A percentile compares a stretch with the other conserved stretches of the same genome.
Conservation (phyloP, 2,888 invertebrate species). For the Caenorhabditis doughertyi region DNA sequence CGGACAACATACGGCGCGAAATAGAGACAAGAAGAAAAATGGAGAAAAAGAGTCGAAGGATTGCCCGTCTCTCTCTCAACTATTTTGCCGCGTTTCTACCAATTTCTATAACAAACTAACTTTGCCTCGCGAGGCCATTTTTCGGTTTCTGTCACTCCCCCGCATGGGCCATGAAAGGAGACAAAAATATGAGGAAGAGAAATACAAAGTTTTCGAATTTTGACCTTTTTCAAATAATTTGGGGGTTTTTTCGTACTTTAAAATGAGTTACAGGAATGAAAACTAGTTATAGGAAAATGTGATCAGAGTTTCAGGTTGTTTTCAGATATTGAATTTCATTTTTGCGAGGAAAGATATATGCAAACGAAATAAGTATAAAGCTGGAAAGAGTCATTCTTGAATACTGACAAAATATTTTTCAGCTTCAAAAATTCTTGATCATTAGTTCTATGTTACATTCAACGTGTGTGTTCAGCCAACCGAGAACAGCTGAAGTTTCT, state of each 20-base stretch:
- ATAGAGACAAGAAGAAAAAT: slow-evolving; percentile 4
- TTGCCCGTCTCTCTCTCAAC: slow-evolving; percentile 3
- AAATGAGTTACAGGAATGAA: too few species aligned
- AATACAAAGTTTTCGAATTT: background rate
- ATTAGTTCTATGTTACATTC: too few species aligned
- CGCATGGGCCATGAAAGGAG: slow-evolving; percentile 26
- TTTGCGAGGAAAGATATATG: too few species aligned
- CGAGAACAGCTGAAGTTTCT: too few species aligned
- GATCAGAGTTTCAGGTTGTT: too few species aligned
- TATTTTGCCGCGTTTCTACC: slow-evolving; percentile 31
- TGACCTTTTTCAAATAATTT: background rate
- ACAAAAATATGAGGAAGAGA: background rate
- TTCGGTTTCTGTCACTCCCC: slow-evolving; percentile 47
- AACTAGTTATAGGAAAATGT: too few species aligned
- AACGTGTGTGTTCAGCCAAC: too few species aligned
- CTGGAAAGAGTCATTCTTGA: too few species aligned
- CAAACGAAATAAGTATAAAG: too few species aligned
- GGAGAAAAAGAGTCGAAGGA: background rate
- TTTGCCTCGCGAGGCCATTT: slow-evolving; percentile 22
- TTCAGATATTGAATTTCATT: too few species aligned
- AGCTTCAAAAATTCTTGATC: too few species aligned
- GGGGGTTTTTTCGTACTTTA: background rate
- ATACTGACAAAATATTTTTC: too few species aligned
- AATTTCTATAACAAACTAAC: slow-evolving; percentile 64
- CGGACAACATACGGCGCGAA: slow-evolving; percentile 39